These are phyloP conservation scores for Dissostichus mawsoni DNA, from an alignment of 2,113 vertebrate genomes.

Conservation along the genomic window DNA sequence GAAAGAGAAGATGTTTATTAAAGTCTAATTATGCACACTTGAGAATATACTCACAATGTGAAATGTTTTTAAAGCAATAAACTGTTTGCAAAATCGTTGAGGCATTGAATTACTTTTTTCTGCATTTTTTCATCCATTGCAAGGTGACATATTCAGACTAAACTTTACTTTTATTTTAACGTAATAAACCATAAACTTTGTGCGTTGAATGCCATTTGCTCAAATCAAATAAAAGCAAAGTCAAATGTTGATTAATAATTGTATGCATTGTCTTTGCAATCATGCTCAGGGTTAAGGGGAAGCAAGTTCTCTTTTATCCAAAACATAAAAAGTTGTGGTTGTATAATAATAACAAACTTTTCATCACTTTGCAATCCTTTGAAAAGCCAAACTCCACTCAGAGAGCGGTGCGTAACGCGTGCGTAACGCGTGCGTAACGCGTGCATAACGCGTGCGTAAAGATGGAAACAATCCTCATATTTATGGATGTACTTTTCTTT, in stretches of 20 bases:
- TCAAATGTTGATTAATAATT: too few species aligned
- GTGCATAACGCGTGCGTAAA: slow-evolving; percentile 35
- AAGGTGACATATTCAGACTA: too few species aligned
- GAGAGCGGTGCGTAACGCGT: too few species aligned
- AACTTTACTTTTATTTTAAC: too few species aligned
- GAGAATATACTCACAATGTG: not conserved
- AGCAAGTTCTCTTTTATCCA: not conserved
- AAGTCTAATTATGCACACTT: not conserved
- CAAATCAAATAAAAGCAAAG: too few species aligned
- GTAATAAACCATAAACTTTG: too few species aligned
- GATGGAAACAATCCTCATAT: not conserved
- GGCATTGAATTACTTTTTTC: too few species aligned
- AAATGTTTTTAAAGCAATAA: not conserved
- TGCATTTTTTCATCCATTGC: too few species aligned
- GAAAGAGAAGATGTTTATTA: not conserved
- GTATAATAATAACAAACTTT: not conserved
- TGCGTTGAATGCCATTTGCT: too few species aligned
- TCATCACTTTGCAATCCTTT: not conserved
- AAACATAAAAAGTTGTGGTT: not conserved
- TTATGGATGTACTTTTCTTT: not conserved
- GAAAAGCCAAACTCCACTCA: too few species aligned
- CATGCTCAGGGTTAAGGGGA: too few species aligned
- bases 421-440: not conserved
- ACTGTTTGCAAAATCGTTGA: not conserved
- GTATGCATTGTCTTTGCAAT: too few species aligned